These are phyloP conservation scores for Molothrus ater DNA, from an alignment of 2,797 vertebrate genomes.

Conservation along the genomic window DNA sequence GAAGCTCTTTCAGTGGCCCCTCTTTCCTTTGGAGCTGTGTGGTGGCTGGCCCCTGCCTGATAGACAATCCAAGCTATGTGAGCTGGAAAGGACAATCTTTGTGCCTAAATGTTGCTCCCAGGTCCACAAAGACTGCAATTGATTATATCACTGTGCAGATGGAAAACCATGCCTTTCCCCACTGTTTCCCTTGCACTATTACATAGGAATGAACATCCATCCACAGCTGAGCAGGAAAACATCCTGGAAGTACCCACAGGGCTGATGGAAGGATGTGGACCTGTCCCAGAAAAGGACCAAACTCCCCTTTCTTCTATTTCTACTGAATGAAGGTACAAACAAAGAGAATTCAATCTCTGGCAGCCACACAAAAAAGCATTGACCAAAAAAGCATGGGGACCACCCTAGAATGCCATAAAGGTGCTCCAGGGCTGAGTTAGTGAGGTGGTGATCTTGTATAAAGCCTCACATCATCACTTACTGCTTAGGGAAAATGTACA, in stretches of 20 bases:
- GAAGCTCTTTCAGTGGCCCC: not conserved
- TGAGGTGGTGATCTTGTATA: not conserved
- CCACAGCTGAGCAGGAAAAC: not conserved
- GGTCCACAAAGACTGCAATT: not conserved
- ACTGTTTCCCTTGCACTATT: not conserved
- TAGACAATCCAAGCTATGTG: not conserved
- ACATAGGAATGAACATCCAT: not conserved
- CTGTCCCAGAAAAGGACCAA: not conserved
- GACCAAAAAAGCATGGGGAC: not conserved
- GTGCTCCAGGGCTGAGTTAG: not conserved
- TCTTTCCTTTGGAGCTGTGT: not conserved
- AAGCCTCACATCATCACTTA: fast-evolving
- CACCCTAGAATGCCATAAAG: not conserved
- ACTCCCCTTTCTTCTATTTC: fast-evolving
- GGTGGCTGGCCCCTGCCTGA: not conserved
- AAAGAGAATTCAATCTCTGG: not conserved
- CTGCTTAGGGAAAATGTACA: not conserved
- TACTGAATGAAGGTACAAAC: not conserved
- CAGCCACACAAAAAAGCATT: not conserved
- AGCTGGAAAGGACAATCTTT: not conserved
- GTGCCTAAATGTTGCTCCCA: not conserved
- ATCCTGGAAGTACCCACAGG: not conserved
- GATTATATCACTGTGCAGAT: not conserved
- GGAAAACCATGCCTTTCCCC: not conserved
- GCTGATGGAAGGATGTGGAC: not conserved